These are phyloP conservation scores for Rhagonycha lutea DNA, from an alignment of 2,888 invertebrate genomes.

Conservation along the genomic window DNA sequence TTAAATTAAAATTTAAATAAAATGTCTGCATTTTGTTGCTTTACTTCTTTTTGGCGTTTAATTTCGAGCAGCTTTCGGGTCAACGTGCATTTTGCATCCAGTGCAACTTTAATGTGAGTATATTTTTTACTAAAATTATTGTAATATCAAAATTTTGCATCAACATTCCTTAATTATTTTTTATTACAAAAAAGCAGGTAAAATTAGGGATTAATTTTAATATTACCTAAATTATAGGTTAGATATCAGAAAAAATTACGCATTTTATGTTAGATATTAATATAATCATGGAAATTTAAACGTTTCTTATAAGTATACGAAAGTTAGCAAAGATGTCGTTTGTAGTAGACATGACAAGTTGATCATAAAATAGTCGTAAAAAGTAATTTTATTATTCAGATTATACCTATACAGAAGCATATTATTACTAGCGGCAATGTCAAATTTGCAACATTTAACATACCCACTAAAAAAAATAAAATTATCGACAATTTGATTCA, in stretches of 20 bases:
- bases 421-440: conserved; percentile 1
- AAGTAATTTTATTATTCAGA: conserved; percentile 51
- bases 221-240: background rate
- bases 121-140: background rate
- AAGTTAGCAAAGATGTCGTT: conserved; percentile 42
- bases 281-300: conserved; percentile 27
- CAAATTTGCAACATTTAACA: conserved; percentile 1
- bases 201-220: too few relatives aligned
- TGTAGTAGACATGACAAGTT: conserved; percentile 50
- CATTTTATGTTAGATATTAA: background rate
- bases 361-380: conserved; percentile 52
- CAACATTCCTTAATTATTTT: too few relatives aligned
- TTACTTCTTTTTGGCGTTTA: conserved; percentile 37
- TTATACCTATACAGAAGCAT: conserved; percentile 34
- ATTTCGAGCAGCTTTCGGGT: conserved; percentile 21
- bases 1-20: conserved; percentile 54
- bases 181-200: too few relatives aligned
- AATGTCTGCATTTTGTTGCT: conserved; percentile 51
- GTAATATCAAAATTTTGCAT: too few relatives aligned
- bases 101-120: conserved; percentile 10
- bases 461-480: background rate
- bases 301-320: conserved; percentile 16
- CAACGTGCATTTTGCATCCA: conserved; percentile 14
- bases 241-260: background rate
- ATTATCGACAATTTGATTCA: background rate